These are phyloP conservation scores for Catostylus mosaicus DNA, from an alignment of 30 jellyfish, hydroid and myxozoan species.

Conservation along the genomic window DNA sequence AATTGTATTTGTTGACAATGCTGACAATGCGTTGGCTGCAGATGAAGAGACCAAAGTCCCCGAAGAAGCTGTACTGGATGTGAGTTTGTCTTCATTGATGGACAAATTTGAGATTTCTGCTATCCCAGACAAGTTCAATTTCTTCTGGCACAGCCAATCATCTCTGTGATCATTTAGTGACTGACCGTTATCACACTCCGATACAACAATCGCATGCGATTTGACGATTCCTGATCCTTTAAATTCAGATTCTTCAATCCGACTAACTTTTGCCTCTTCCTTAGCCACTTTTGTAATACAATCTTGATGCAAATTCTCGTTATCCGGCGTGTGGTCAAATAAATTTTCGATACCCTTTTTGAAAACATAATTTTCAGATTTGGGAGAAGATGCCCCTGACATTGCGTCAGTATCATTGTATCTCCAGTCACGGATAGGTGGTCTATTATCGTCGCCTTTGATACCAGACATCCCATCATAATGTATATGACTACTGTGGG, in stretches of 20 bases:
- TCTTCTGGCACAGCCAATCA: not conserved
- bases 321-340: not conserved
- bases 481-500: not conserved
- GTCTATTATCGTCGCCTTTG: not conserved
- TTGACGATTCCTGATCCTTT: not conserved
- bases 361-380: not conserved
- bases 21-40: not conserved
- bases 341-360: not conserved
- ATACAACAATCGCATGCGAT: not conserved
- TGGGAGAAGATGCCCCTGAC: not conserved
- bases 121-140: not conserved
- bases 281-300: not conserved
- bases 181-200: not conserved
- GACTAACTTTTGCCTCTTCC: not conserved
- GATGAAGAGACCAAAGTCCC: not conserved
- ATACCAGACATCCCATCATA: not conserved
- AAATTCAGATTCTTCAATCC: not conserved
- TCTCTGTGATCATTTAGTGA: not conserved
- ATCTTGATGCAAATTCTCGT: not conserved
- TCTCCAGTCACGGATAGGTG: not conserved
- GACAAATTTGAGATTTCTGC: constrained; percentile 3
- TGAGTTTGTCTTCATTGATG: not conserved
- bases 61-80: not conserved
- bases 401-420: not conserved
- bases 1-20: not conserved